Conservation (phyloP, 2,113 vertebrate genomes). For the Zosterops pallidus region DNA sequence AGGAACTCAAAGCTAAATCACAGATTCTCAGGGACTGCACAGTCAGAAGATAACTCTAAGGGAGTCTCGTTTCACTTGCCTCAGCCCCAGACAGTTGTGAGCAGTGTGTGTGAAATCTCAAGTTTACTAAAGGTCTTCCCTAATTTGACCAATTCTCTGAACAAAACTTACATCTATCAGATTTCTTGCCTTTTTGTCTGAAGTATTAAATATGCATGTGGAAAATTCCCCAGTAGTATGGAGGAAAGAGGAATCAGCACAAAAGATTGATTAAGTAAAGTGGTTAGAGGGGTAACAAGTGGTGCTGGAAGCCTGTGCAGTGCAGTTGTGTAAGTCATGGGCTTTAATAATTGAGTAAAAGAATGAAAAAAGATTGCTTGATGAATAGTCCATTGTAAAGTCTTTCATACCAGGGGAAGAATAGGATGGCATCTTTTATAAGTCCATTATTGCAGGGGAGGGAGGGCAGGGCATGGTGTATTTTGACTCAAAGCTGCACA, state of each 20-base stretch:
- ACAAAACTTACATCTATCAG: not conserved
- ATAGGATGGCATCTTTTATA: not conserved
- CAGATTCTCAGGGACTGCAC: not conserved
- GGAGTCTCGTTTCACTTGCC: not conserved
- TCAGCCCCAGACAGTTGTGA: not conserved
- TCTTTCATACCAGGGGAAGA: not conserved
- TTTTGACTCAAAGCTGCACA: not conserved
- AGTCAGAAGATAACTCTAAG: not conserved
- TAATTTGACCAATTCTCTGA: not conserved
- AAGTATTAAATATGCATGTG: not conserved
- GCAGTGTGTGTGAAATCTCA: not conserved
- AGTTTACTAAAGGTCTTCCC: not conserved
- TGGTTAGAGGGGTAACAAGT: not conserved
- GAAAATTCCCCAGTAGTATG: not conserved
- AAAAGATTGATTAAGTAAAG: not conserved
- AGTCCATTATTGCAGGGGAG: not conserved
- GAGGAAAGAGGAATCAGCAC: not conserved
- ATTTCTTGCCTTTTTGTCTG: not conserved
- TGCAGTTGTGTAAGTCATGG: not conserved
- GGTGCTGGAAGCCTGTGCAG: not conserved
- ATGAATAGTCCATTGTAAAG: not conserved
- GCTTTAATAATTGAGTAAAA: not conserved
- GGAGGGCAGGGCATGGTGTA: not conserved
- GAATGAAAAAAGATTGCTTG: not conserved
- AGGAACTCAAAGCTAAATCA: not conserved